Percentiles rank a stretch among this genome's conserved stretches.
These are phyloP conservation scores for Caenorhabditis sinica DNA, from an alignment of 2,888 invertebrate species.

Conservation along the genomic window DNA sequence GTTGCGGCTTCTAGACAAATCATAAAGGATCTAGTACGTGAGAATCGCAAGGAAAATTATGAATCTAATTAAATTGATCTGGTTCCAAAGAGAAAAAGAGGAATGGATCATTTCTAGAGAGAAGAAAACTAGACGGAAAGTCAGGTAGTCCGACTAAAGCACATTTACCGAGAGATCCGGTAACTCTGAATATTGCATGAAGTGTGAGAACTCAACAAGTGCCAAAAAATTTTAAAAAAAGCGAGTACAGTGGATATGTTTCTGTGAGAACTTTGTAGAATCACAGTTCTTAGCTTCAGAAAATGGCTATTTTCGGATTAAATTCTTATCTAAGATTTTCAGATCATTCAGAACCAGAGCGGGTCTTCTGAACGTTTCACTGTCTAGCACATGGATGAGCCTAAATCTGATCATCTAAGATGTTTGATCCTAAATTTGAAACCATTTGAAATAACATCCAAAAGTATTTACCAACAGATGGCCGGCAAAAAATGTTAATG, in stretches of 20 bases:
- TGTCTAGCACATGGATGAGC: conserved; percentile 1
- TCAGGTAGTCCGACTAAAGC: not conserved
- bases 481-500: not conserved
- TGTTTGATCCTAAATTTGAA: conserved; percentile 41
- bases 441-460: conserved; percentile 11
- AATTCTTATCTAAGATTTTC: not conserved
- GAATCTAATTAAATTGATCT: conserved; percentile 15
- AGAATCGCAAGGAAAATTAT: conserved; percentile 14
- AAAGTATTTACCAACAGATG: not conserved
- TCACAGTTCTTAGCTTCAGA: too few species aligned
- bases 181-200: not conserved
- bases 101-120: not conserved
- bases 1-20: conserved; percentile 14
- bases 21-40: conserved; percentile 31
- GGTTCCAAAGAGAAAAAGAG: not conserved
- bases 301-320: too few species aligned
- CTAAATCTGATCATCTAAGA: not conserved
- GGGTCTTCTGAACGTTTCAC: not conserved
- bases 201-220: not conserved
- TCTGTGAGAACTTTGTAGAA: not conserved
- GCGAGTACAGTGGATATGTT: too few species aligned
- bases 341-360: not conserved
- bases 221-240: not conserved
- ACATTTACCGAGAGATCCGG: not conserved
- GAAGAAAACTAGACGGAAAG: not conserved